phyloP scores from a whole-genome alignment of 2,113 vertebrate species.

The Cebidichthys violaceus region DNA sequence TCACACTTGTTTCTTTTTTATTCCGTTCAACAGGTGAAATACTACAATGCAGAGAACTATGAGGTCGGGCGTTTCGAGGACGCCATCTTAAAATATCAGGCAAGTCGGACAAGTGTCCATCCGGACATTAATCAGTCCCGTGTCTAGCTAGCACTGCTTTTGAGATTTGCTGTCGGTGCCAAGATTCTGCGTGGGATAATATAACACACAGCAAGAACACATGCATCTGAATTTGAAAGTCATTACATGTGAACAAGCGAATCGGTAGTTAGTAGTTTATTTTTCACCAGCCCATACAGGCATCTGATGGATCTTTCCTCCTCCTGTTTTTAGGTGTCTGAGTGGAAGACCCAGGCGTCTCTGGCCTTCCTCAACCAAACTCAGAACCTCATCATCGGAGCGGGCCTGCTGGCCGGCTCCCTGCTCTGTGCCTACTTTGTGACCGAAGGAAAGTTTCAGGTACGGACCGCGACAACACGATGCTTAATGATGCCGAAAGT shows the following conservation, averaged over 20 bases:
- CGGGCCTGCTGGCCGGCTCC: slow-evolving; percentile 91
- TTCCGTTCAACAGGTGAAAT: slow-evolving; percentile 89
- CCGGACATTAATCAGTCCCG: background rate
- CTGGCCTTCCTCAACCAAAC: slow-evolving; percentile 95
- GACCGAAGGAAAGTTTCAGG: slow-evolving; percentile 90
- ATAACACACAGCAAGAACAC: too few relatives aligned
- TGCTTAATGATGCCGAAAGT: background rate
- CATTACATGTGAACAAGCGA: background rate
- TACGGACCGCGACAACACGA: slow-evolving; percentile 37
- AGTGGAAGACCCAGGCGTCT: slow-evolving; percentile 94
- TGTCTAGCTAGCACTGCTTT: background rate
- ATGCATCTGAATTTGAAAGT: too few relatives aligned
- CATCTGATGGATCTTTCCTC: background rate
- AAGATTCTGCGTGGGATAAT: too few relatives aligned
- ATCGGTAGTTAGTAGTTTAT: background rate
- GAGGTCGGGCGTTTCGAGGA: slow-evolving; percentile 91
- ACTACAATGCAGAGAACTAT: slow-evolving; percentile 93
- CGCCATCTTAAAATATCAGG: slow-evolving; percentile 94
- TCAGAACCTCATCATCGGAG: slow-evolving; percentile 93
- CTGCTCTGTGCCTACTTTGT: slow-evolving; percentile 96
- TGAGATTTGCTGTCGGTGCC: background rate
- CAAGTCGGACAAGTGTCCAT: slow-evolving; percentile 49
- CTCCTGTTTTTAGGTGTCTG: slow-evolving; percentile 80
- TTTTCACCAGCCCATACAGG: background rate
- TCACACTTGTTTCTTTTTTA: background rate